Percentiles rank a stretch among this genome's conserved stretches.
These are phyloP conservation scores for Drosophila oshimai DNA, from an alignment of 1,140 invertebrate species.

Conservation along the genomic window DNA sequence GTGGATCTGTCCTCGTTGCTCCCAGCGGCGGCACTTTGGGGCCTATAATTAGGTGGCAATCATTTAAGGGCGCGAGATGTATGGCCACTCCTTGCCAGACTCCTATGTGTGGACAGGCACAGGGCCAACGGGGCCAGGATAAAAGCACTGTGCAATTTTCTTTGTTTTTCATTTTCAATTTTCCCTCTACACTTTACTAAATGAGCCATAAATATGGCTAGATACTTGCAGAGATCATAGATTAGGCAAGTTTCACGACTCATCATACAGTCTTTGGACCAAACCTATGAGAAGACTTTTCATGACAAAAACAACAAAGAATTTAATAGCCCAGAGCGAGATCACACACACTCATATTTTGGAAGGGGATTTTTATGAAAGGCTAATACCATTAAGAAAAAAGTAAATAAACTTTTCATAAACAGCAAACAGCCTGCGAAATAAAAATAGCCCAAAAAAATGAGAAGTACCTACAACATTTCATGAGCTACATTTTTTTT, in stretches of 20 bases:
- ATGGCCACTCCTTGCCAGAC: conserved; percentile 34
- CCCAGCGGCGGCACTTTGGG: conserved; percentile 41
- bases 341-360: neutral
- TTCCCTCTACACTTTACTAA: conserved; percentile 36
- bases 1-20: conserved; percentile 35
- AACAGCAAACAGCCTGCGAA: no score
- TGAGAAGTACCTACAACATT: no score
- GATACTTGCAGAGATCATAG: conserved; percentile 35
- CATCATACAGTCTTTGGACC: conserved; percentile 1
- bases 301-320: conserved; percentile 8
- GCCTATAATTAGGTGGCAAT: conserved; percentile 55
- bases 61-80: conserved; percentile 45
- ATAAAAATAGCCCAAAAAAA: no score
- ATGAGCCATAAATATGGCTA: conserved; percentile 49
- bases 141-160: conserved; percentile 33
- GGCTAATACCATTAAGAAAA: neutral
- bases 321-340: neutral
- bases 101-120: neutral
- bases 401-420: no score
- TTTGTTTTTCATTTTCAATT: conserved; percentile 37
- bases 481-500: no score
- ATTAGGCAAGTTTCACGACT: conserved; percentile 17
- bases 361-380: neutral
- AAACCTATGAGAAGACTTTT: neutral
- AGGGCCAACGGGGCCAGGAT: no score